Evolutionary conservation across 2,888 invertebrate genomes (phyloP).

Genomic region (Baccha elongata): DNA sequence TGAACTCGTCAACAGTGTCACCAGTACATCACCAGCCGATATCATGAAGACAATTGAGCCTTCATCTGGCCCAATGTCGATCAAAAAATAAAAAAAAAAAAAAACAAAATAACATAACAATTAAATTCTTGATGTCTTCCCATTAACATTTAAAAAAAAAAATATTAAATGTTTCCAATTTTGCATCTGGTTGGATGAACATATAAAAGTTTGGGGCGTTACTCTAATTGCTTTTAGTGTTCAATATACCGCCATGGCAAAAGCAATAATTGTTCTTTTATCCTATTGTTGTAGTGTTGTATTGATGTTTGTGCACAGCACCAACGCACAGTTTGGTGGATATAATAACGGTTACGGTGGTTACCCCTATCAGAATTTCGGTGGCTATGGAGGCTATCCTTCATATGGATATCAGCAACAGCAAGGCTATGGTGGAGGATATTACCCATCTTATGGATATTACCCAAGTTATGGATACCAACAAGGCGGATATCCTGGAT

Average conservation of each 20-base stretch:
- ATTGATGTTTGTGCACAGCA: constrained; percentile 9
- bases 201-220: constrained; percentile 66
- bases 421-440: constrained; percentile 26
- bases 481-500: constrained; percentile 50
- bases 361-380: constrained; percentile 6
- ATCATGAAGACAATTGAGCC: too few species aligned
- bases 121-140: constrained; percentile 45
- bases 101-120: not conserved
- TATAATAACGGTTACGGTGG: constrained; percentile 28
- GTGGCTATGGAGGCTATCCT: constrained; percentile 43
- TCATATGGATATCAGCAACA: constrained; percentile 41
- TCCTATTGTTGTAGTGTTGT: constrained; percentile 14
- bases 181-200: constrained; percentile 17
- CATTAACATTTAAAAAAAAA: constrained; percentile 38
- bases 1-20: constrained; percentile 41
- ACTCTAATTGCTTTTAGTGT: constrained; percentile 44
- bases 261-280: constrained; percentile 10
- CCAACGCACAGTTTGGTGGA: constrained; percentile 51
- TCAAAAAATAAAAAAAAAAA: constrained; percentile 19
- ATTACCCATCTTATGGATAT: constrained; percentile 53
- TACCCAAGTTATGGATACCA: constrained; percentile 53
- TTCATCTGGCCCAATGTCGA: constrained; percentile 54
- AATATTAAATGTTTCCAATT: constrained; percentile 9
- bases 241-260: constrained; percentile 39
- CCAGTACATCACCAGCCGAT: too few species aligned